phyloP scores from a whole-genome alignment of 1,140 invertebrate genomes.

The Contarinia nasturtii region DNA sequence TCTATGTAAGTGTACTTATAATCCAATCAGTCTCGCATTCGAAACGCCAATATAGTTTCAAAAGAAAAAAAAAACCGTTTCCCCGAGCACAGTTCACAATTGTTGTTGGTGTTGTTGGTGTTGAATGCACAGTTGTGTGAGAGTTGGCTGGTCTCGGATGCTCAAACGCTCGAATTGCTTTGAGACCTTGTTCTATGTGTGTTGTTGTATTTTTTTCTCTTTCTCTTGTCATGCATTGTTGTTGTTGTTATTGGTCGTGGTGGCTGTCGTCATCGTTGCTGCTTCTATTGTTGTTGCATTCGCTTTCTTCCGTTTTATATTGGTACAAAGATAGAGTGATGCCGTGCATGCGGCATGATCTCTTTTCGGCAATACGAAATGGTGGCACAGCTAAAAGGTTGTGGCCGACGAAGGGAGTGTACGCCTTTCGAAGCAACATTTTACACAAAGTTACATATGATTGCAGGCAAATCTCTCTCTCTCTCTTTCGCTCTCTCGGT shows the following conservation, averaged over 20 bases:
- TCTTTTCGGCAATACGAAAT: neutral
- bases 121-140: too few relatives aligned
- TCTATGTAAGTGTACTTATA: neutral
- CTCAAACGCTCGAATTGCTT: neutral
- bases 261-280: too few relatives aligned
- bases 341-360: neutral
- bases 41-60: neutral
- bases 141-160: neutral
- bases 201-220: too few relatives aligned
- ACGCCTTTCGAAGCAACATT: neutral
- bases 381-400: neutral
- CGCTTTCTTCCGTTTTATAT: too few relatives aligned
- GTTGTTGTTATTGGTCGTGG: too few relatives aligned
- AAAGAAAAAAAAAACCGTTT: neutral
- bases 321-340: too few relatives aligned
- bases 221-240: too few relatives aligned
- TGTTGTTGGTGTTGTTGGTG: too few relatives aligned
- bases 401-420: neutral
- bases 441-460: neutral
- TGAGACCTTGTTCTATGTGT: too few relatives aligned
- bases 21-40: neutral
- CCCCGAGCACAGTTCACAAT: neutral
- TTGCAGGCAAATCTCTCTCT: neutral
- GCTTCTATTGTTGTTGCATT: neutral
- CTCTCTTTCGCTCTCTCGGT: too few relatives aligned